Base-by-base conservation (phyloP, 30 jellyfish, hydroid and myxozoan genomes). In the Aurelia coerulea region DNA sequence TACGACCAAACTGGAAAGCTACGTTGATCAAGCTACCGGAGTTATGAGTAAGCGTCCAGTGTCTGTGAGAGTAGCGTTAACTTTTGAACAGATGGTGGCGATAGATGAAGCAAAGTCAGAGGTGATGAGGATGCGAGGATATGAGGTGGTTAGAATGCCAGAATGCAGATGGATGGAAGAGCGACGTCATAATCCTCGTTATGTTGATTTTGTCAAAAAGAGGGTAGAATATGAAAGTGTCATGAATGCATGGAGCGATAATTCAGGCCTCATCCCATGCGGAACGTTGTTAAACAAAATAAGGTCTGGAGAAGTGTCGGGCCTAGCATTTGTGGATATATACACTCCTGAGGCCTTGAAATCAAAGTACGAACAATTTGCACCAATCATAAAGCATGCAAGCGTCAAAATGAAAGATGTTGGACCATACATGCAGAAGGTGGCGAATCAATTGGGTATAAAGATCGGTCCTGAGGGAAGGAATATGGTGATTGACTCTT, bases 321-420 rank as follows among this genome's bases (percentile, higher is more conserved):
- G 76, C 0, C 19, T 75, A 0, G 74, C 39, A 17, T n/a, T 75
- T 6, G 58, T 52, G 34, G 73, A 75, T 23, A 15, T 75, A 0
- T 8, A 54, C 16, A 56, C 51, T 2, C 78, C 77, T 0, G 88
- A 62, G 1, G 2, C 13, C 0, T 59, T 59, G 2, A 60, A 49
- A 78, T 54, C 16, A 6, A 42, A n/a, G 0, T 78, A 34, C 62
- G 29, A 1, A 1, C 71, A 78, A 11, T 78, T 78, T 78, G 78
- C 88, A 0, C 88, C 78, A 2, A 78, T 78, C 0, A 60, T 78
- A n/a, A 75, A 75, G 39, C 85, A 75, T 29, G 85, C 76, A 2
- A 0, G 1, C 13, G 62, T 75, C 0, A 75, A 75, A 17, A 51
- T n/a, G 33, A 54, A 75, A 54, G 85, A 75, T 53, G 54, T 75